Conservation (phyloP, 1,140 invertebrate species). For the Drosophila biarmipes region DNA sequence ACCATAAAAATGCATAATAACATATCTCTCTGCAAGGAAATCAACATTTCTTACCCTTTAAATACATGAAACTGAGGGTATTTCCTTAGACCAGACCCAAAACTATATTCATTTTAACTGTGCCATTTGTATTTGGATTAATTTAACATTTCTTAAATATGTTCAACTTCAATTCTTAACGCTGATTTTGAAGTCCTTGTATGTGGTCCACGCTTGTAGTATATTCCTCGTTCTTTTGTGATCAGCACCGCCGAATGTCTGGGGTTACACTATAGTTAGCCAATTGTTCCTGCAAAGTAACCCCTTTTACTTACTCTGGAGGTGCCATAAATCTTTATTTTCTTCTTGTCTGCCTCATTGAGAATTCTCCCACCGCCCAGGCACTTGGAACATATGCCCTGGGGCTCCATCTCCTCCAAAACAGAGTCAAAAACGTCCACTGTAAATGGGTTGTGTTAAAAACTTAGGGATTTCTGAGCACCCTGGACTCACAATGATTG, state of each 20-base stretch:
- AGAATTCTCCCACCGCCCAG: conserved; percentile 55
- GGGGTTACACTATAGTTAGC: neutral
- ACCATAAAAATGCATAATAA: no score
- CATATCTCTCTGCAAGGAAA: no score
- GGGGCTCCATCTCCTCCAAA: conserved; percentile 18
- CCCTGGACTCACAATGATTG: conserved; percentile 37
- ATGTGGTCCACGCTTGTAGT: conserved; percentile 22
- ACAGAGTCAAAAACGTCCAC: conserved; percentile 33
- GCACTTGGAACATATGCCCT: conserved; percentile 40
- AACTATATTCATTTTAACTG: no score
- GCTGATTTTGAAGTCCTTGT: conserved; percentile 27
- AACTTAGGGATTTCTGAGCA: no score
- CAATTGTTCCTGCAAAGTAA: neutral
- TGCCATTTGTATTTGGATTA: conserved; percentile 1
- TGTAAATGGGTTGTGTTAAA: neutral
- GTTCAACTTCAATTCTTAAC: conserved; percentile 1
- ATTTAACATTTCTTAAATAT: neutral
- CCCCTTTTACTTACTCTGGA: conserved; percentile 40
- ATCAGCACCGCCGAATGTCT: conserved; percentile 61
- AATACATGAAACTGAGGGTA: no score
- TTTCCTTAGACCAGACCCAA: no score
- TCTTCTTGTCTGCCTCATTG: neutral
- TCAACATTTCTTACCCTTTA: no score
- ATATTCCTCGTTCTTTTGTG: conserved; percentile 45
- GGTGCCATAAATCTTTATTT: conserved; percentile 38